These are phyloP conservation scores for Lycaena phlaeas DNA, from an alignment of 2,888 invertebrate genomes.

Conservation along the genomic window DNA sequence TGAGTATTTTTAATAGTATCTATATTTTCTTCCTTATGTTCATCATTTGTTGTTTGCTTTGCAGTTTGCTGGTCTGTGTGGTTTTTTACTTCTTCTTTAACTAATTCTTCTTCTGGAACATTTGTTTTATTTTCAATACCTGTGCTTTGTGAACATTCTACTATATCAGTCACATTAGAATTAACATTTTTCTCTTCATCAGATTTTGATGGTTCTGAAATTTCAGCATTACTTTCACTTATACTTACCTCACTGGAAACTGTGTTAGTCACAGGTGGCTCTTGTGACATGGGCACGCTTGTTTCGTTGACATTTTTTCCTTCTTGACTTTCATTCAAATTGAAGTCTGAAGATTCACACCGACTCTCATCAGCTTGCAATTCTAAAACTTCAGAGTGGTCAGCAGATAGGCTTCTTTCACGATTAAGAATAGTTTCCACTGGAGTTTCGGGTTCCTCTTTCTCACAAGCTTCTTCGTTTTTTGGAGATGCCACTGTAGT, in stretches of 20 bases:
- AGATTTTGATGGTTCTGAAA: conserved; percentile 35
- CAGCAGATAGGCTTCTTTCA: conserved; percentile 37
- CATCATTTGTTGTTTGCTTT: conserved; percentile 1
- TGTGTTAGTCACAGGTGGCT: conserved; percentile 14
- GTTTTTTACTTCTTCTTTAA: conserved; percentile 15
- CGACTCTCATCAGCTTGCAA: conserved; percentile 51
- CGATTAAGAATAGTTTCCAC: conserved; percentile 1
- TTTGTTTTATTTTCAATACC: conserved; percentile 17
- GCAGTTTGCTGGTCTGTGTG: conserved; percentile 21
- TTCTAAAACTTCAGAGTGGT: conserved; percentile 53
- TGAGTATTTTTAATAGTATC: conserved; percentile 36
- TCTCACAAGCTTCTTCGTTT: conserved; percentile 23
- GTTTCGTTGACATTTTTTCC: conserved; percentile 12
- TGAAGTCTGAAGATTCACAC: conserved; percentile 41
- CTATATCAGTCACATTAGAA: conserved; percentile 57
- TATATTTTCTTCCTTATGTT: conserved; percentile 25
- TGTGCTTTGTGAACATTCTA: conserved; percentile 40
- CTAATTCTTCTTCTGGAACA: conserved; percentile 12
- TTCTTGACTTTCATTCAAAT: conserved; percentile 31
- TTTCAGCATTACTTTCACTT: conserved; percentile 39
- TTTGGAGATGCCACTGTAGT: conserved; percentile 33
- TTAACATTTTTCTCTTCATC: conserved; percentile 32
- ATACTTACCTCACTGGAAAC: conserved; percentile 52
- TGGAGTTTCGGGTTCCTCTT: background rate
- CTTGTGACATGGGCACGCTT: background rate